Percentiles rank a stretch among this genome's conserved stretches.
These are phyloP conservation scores for Sarcophilus harrisii DNA, from an alignment of 2,797 vertebrate species.

Conservation along the genomic window DNA sequence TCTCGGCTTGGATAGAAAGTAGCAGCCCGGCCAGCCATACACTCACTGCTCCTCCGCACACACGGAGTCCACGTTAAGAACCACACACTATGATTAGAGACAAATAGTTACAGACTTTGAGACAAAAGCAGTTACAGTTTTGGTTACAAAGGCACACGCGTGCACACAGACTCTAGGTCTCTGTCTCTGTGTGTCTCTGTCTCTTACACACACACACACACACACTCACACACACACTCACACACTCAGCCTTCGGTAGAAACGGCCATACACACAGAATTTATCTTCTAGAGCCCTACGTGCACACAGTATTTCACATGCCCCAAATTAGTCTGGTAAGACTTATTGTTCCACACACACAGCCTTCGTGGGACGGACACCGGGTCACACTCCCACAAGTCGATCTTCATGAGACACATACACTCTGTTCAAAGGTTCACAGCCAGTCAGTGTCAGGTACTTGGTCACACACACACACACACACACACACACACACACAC, in stretches of 20 bases:
- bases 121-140: background rate
- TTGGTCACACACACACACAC: slow-evolving; percentile 6
- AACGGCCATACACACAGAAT: background rate
- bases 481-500: no score
- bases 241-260: background rate
- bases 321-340: slow-evolving; percentile 30
- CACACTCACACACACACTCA: slow-evolving; percentile 38
- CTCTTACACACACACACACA: slow-evolving; percentile 9
- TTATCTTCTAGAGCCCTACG: background rate
- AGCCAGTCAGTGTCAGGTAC: slow-evolving; percentile 24
- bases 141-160: background rate
- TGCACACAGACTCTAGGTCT: background rate
- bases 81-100: background rate
- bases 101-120: slow-evolving; percentile 2
- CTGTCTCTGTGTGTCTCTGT: no score
- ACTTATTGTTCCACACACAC: background rate
- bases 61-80: background rate
- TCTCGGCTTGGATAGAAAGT: background rate
- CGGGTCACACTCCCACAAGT: background rate
- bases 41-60: background rate
- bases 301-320: background rate
- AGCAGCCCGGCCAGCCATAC: background rate
- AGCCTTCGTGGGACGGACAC: background rate
- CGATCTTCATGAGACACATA: slow-evolving; percentile 21
- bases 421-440: slow-evolving; percentile 6